A percentile compares a stretch with the other conserved stretches of the same genome.
Evolutionary conservation across 1,140 invertebrate species (phyloP).

Genomic region (Papilio aristodemus): DNA sequence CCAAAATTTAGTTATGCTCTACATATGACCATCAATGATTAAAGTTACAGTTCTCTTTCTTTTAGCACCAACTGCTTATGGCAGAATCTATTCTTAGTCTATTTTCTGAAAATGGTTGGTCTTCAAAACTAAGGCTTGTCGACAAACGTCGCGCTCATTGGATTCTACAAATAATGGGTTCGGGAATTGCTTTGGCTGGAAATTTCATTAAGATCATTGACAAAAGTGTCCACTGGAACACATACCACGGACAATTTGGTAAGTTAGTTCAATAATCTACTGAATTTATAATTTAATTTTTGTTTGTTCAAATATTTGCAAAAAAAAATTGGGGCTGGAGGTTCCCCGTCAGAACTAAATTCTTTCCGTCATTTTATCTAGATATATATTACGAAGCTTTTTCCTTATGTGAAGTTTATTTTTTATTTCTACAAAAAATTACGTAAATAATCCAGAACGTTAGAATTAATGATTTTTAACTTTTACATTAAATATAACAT

Average conservation of each 20-base stretch:
- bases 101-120: slow-evolving; percentile 60
- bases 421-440: too few species aligned
- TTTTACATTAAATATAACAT: too few species aligned
- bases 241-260: slow-evolving; percentile 65
- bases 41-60: slow-evolving; percentile 32
- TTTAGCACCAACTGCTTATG: slow-evolving; percentile 71
- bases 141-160: slow-evolving; percentile 61
- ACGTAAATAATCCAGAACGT: too few species aligned
- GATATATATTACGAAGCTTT: too few species aligned
- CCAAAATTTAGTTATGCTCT: too few species aligned
- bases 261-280: slow-evolving; percentile 38
- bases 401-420: too few species aligned
- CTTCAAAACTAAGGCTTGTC: slow-evolving; percentile 45
- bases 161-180: slow-evolving; percentile 55
- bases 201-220: slow-evolving; percentile 58
- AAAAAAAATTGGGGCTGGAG: too few species aligned
- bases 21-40: neutral
- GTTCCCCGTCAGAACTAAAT: too few species aligned
- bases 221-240: slow-evolving; percentile 53
- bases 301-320: too few species aligned
- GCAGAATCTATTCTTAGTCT: slow-evolving; percentile 58
- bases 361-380: too few species aligned
- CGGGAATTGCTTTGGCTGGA: slow-evolving; percentile 58
- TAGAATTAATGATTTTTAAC: too few species aligned
- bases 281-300: too few species aligned